Evolutionary conservation across 2,113 vertebrate genomes (phyloP).

Genomic region (Passer domesticus): DNA sequence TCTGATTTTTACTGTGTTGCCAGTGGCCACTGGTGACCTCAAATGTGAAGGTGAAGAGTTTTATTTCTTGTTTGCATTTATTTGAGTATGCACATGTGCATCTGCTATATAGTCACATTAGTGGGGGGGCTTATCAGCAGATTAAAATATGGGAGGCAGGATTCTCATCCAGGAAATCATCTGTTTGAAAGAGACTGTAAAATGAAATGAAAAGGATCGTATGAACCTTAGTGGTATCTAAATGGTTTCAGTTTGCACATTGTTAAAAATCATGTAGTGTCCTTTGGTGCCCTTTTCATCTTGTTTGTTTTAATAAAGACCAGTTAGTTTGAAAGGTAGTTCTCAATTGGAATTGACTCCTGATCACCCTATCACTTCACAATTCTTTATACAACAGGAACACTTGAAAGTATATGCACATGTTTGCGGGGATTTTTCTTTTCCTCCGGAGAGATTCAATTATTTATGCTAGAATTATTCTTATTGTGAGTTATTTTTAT

Average conservation of each 20-base stretch:
- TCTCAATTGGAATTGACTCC: constrained; percentile 28
- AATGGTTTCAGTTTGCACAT: constrained; percentile 8
- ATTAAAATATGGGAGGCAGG: constrained; percentile 35
- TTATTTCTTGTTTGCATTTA: constrained; percentile 31
- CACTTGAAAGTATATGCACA: constrained; percentile 4
- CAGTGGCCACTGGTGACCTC: background rate
- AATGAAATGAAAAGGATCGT: constrained; percentile 6
- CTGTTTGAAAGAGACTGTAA: background rate
- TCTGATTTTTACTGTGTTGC: background rate
- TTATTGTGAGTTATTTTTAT: constrained; percentile 65
- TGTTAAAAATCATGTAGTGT: constrained; percentile 33
- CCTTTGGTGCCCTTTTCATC: constrained; percentile 1
- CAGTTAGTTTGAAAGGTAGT: constrained; percentile 11
- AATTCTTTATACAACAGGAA: background rate
- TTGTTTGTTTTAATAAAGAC: constrained; percentile 9
- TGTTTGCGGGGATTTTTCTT: constrained; percentile 26
- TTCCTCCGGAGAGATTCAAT: background rate
- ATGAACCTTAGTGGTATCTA: constrained; percentile 11
- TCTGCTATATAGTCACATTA: constrained; percentile 30
- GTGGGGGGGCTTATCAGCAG: background rate
- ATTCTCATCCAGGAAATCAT: constrained; percentile 39
- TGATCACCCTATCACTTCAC: constrained; percentile 17
- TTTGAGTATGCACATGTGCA: background rate
- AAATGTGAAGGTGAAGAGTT: background rate
- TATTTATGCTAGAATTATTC: constrained; percentile 64